These are phyloP conservation scores for Tortricodes alternella DNA, from an alignment of 2,888 invertebrate species.

Conservation along the genomic window DNA sequence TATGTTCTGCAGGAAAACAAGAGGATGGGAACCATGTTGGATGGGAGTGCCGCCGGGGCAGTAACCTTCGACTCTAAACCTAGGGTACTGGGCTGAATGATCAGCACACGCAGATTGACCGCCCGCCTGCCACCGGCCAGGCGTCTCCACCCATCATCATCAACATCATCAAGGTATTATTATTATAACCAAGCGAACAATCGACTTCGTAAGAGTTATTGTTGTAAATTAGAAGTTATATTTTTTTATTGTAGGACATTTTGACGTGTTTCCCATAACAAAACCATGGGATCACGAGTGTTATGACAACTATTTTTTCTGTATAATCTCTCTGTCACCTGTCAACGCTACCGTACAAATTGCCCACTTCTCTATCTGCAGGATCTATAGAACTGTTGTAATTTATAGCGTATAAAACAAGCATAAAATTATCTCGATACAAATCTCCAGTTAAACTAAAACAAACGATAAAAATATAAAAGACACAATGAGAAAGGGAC, in stretches of 20 bases:
- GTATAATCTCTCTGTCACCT: constrained; percentile 53
- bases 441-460: constrained; percentile 68
- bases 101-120: too few species aligned
- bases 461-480: constrained; percentile 67
- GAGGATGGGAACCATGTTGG: too few species aligned
- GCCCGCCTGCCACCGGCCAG: too few species aligned
- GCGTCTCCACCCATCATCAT: too few species aligned
- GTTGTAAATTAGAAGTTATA: too few species aligned
- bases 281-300: constrained; percentile 11
- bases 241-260: neutral
- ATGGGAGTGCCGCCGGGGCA: too few species aligned
- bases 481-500: constrained; percentile 46
- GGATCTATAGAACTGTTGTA: constrained; percentile 66
- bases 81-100: too few species aligned
- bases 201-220: too few species aligned
- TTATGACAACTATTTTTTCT: constrained; percentile 32
- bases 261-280: constrained; percentile 5
- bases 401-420: constrained; percentile 78
- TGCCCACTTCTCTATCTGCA: constrained; percentile 61
- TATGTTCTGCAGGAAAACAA: too few species aligned
- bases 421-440: constrained; percentile 74
- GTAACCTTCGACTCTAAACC: too few species aligned
- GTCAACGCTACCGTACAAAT: constrained; percentile 71
- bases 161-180: too few species aligned
- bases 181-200: too few species aligned